Conservation (phyloP, 2,113 vertebrate genomes). For the Strix aluco region DNA sequence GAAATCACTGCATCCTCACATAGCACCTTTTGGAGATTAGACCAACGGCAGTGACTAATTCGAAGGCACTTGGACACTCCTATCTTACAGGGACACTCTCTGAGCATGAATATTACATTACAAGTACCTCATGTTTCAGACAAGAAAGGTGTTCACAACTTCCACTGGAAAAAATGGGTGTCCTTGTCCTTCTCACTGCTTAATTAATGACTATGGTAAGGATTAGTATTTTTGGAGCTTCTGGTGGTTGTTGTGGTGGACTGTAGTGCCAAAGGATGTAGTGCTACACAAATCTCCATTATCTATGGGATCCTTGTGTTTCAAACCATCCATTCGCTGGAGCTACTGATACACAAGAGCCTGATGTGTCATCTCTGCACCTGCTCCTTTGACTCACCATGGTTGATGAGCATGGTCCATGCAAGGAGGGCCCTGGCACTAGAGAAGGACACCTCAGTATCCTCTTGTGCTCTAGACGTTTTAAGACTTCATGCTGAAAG, state of each 20-base stretch:
- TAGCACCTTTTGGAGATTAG: neutral
- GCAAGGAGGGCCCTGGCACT: neutral
- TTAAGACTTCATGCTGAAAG: neutral
- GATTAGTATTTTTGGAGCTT: neutral
- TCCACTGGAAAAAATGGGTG: neutral
- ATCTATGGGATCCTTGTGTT: fast-evolving
- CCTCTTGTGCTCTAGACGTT: neutral
- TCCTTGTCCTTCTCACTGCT: neutral
- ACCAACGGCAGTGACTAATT: neutral
- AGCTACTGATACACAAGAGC: neutral
- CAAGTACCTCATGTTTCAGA: neutral
- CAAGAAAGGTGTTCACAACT: neutral
- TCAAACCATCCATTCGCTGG: neutral
- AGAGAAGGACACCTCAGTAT: neutral
- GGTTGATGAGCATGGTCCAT: fast-evolving
- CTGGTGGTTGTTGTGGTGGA: neutral
- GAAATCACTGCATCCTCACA: neutral
- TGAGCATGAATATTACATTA: neutral
- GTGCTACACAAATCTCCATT: fast-evolving
- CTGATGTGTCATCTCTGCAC: neutral
- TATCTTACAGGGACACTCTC: neutral
- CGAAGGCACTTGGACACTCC: neutral
- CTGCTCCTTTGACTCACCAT: neutral
- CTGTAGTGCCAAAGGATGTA: neutral
- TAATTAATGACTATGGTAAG: neutral